These are phyloP conservation scores for Boulengeromyrus knoepffleri DNA, from an alignment of 2,113 vertebrate genomes.

Conservation along the genomic window DNA sequence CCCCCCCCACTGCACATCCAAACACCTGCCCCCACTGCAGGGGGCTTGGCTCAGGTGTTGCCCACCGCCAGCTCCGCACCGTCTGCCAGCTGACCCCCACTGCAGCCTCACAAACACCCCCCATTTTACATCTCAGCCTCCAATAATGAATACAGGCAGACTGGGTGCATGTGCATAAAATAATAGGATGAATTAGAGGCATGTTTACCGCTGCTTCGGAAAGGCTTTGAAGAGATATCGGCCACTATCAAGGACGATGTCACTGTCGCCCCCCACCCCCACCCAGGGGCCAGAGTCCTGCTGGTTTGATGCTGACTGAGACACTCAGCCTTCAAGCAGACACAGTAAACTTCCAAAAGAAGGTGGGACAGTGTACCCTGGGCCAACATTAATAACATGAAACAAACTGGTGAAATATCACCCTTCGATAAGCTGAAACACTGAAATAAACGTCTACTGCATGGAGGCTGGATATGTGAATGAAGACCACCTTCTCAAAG, in stretches of 20 bases:
- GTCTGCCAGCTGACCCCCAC: background rate
- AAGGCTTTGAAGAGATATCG: background rate
- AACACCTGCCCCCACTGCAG: background rate
- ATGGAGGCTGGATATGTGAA: background rate
- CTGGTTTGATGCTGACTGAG: background rate
- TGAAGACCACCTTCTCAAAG: background rate
- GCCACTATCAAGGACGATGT: background rate
- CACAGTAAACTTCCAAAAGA: background rate
- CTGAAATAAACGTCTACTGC: background rate
- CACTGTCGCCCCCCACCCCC: background rate
- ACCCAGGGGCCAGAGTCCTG: background rate
- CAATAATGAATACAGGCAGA: background rate
- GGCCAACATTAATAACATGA: background rate
- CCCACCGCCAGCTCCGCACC: background rate
- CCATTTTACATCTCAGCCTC: background rate
- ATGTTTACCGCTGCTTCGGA: background rate
- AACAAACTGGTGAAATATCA: background rate
- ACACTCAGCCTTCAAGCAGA: background rate
- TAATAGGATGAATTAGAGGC: background rate
- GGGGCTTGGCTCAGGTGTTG: conserved; percentile 28
- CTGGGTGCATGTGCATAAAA: background rate
- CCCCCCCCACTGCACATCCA: background rate
- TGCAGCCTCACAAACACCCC: background rate
- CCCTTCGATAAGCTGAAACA: background rate
- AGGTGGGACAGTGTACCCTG: background rate